Conservation (phyloP, 2,888 invertebrate genomes). For the Lordiphosa fenestrarum region DNA sequence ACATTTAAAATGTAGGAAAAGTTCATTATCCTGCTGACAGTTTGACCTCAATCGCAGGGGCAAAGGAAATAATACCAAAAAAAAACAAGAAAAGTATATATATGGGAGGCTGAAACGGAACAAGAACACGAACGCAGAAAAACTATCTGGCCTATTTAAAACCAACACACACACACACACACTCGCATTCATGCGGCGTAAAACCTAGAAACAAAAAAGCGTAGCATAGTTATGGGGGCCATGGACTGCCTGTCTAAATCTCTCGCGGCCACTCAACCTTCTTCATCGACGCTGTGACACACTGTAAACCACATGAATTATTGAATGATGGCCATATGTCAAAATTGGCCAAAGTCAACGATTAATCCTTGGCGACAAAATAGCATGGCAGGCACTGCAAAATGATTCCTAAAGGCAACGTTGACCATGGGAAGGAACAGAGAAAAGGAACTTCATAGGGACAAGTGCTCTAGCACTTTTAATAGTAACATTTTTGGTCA, state of each 20-base stretch:
- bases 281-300: slow-evolving; percentile 19
- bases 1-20: slow-evolving; percentile 46
- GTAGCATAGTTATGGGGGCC: slow-evolving; percentile 54
- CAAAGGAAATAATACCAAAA: slow-evolving; percentile 16
- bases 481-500: too few species aligned
- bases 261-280: slow-evolving; percentile 32
- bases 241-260: slow-evolving; percentile 21
- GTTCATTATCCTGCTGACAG: slow-evolving; percentile 69
- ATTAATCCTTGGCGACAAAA: slow-evolving; percentile 49
- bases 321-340: slow-evolving; percentile 68
- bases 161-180: slow-evolving; percentile 26
- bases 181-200: slow-evolving; percentile 14
- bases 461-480: too few species aligned
- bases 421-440: neutral
- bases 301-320: slow-evolving; percentile 26
- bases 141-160: slow-evolving; percentile 70
- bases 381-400: slow-evolving; percentile 10
- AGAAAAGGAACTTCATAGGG: too few species aligned
- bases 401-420: neutral
- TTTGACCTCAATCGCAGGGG: slow-evolving; percentile 61
- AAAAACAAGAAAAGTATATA: slow-evolving; percentile 12
- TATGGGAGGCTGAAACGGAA: slow-evolving; percentile 16
- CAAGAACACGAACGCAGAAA: slow-evolving; percentile 50
- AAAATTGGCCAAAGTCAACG: slow-evolving; percentile 43
- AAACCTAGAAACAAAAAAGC: slow-evolving; percentile 18